Percentiles rank a stretch among this genome's conserved stretches.
Conservation (phyloP, 2,797 vertebrate species). For the Ctenochaetus hawaiiensis region DNA sequence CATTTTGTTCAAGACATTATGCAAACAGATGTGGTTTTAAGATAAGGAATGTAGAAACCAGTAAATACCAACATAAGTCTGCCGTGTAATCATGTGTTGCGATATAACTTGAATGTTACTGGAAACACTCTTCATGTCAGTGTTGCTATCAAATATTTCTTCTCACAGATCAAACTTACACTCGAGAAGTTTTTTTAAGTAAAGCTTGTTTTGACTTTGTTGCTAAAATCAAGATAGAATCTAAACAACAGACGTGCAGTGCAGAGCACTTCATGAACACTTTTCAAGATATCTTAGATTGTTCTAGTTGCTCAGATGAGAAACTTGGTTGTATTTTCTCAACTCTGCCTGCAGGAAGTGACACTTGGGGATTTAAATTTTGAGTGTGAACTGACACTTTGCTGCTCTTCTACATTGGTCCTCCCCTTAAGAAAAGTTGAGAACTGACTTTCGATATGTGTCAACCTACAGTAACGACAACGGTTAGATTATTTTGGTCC, state of each 20-base stretch:
- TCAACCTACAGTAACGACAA: not conserved
- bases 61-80: not conserved
- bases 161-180: not conserved
- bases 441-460: not conserved
- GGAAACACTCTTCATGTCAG: not conserved
- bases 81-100: not conserved
- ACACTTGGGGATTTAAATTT: not conserved
- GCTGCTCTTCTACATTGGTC: not conserved
- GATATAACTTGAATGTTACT: not conserved
- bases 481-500: not conserved
- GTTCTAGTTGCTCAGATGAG: not conserved
- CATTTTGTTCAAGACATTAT: conserved; percentile 1
- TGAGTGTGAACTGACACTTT: not conserved
- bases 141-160: not conserved
- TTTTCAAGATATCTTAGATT: not conserved
- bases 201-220: not conserved
- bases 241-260: not conserved
- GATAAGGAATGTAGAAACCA: conserved; percentile 12
- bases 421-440: not conserved
- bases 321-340: not conserved
- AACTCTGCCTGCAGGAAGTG: not conserved
- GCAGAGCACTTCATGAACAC: not conserved
- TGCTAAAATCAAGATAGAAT: not conserved
- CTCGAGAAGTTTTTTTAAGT: not conserved
- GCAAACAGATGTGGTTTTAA: conserved; percentile 13